Conservation (phyloP, 2,888 invertebrate genomes). For the Cantharis nigra region DNA sequence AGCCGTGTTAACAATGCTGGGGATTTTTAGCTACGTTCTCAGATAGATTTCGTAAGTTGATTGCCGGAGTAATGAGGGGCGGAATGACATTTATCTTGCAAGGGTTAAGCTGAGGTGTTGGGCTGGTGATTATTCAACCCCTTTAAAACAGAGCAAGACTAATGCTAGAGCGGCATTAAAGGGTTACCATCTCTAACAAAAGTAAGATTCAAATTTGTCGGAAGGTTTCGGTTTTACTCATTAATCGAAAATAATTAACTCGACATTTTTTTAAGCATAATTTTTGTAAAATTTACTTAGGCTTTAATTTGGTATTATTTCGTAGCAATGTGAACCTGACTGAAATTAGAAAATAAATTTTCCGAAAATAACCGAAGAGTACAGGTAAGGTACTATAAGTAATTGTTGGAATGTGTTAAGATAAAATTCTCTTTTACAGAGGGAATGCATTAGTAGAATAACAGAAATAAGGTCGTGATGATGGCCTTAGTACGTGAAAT, state of each 20-base stretch:
- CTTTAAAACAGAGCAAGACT: conserved; percentile 54
- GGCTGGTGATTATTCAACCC: conserved; percentile 55
- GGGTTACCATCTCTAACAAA: conserved; percentile 41
- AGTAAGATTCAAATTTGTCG: conserved; percentile 7
- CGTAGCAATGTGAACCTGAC: not conserved
- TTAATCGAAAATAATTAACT: not conserved
- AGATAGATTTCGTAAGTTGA: conserved; percentile 49
- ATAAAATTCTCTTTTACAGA: conserved; percentile 49
- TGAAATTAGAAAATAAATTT: not conserved
- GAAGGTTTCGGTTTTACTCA: not conserved
- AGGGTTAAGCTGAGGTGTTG: conserved; percentile 53
- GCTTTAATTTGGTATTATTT: not conserved
- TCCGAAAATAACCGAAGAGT: conserved; percentile 18
- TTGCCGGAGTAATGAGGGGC: conserved; percentile 53
- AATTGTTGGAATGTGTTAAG: conserved; percentile 36
- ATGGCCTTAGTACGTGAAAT: conserved; percentile 49
- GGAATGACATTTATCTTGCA: conserved; percentile 56
- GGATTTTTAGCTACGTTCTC: conserved; percentile 47
- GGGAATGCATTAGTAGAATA: conserved; percentile 53
- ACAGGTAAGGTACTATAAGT: conserved; percentile 21
- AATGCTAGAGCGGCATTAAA: conserved; percentile 53
- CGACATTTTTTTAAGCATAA: not conserved
- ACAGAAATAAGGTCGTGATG: conserved; percentile 51
- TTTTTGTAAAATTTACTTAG: not conserved
- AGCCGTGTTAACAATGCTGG: conserved; percentile 49